These are phyloP conservation scores for Strix uralensis DNA, from an alignment of 2,113 vertebrate species.

Conservation along the genomic window DNA sequence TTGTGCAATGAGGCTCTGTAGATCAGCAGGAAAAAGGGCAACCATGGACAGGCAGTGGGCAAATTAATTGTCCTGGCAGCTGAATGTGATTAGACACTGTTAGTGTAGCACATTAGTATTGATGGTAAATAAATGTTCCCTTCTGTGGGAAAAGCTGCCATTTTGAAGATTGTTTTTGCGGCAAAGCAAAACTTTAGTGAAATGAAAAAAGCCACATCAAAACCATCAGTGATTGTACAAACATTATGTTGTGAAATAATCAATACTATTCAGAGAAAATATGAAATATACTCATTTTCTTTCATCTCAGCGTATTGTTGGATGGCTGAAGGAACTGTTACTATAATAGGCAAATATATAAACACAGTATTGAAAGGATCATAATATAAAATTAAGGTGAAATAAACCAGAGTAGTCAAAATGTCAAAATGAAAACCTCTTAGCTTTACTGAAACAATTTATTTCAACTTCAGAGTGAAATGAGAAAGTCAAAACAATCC, in stretches of 20 bases:
- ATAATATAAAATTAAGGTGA: neutral
- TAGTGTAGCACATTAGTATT: neutral
- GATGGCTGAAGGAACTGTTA: neutral
- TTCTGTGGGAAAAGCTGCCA: neutral
- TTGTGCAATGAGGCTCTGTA: neutral
- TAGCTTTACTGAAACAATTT: neutral
- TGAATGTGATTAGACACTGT: neutral
- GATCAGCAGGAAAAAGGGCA: neutral
- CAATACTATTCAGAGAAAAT: slow-evolving; percentile 23
- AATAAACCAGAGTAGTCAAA: slow-evolving; percentile 24
- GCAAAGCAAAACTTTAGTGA: neutral
- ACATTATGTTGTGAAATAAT: slow-evolving; percentile 26
- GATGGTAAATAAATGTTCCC: neutral
- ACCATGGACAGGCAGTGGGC: neutral
- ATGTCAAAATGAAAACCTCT: neutral
- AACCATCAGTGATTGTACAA: neutral
- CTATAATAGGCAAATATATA: neutral
- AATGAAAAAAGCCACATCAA: neutral
- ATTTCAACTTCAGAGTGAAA: neutral
- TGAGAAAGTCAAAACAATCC: slow-evolving; percentile 7
- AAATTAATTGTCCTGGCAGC: neutral
- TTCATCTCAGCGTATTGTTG: slow-evolving; percentile 37
- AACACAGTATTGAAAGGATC: neutral
- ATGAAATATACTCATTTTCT: slow-evolving; percentile 25
- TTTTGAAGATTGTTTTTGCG: slow-evolving; percentile 15